Base-by-base conservation (phyloP, 2,797 vertebrate species). In the Lateolabrax maculatus region DNA sequence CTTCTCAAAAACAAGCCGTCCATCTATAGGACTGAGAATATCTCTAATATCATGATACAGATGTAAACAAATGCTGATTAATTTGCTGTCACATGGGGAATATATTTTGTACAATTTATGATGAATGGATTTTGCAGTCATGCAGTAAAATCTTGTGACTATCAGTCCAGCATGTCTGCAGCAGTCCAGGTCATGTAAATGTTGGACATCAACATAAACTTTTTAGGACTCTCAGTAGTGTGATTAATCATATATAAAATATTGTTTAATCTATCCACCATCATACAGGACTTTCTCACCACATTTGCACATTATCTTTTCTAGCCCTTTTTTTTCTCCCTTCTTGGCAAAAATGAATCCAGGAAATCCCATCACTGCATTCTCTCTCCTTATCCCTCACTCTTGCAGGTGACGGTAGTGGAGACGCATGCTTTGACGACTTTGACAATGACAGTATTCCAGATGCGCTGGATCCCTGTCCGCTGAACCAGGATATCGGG, bases 401-500 rank as follows among this genome's bases (percentile, higher is more conserved):
- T 55, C 27, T 39, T 41, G 27, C 11, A 99, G 98, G 97, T 51
- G 97, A 98, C 7, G 95, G 97, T 23, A 94, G 97, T 56, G 98
- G 98, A 48, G 97, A 99, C 2, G 96, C 96, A 15, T 99, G 98
- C 83, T 97, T 97, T 83, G 96, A 99, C 19, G 98, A 99, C 87
- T 99, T 99, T 84, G 98, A 99, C 94, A 97, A 99, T 0, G 98
- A 99, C 92, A 97, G 34, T 3, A 84, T 99, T 81, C 98, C 97
- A 0, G 98, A 99, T 84, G 96, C 97, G 2, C 90, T 95, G 56
- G 98, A 99, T n/a, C 96, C 96, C 1, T 99, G 98, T 73, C 98
- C 98, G 0, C 95, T 98, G 85, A 99, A 99, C 89, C 94, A 93
- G 23, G 97, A 94, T 53, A 98, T 99, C 55, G 95, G 96, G 5